Evolutionary conservation across 1,140 invertebrate species (phyloP).

Genomic region (Pissodes strobi): DNA sequence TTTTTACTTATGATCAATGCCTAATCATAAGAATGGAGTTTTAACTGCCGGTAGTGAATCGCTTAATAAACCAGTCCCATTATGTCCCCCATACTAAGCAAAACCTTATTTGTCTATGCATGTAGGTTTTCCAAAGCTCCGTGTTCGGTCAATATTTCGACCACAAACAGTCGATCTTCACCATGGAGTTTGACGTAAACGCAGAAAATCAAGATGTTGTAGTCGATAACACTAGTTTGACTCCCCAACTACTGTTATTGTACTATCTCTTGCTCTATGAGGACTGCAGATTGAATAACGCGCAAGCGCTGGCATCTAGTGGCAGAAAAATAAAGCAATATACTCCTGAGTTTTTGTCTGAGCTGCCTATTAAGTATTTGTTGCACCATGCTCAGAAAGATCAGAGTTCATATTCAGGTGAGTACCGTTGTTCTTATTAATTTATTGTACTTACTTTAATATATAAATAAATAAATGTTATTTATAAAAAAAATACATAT

Average conservation of each 20-base stretch:
- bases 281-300: constrained; percentile 82
- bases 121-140: constrained; percentile 73
- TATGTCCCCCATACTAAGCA: no score
- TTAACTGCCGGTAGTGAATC: no score
- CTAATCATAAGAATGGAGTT: no score
- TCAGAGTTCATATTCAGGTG: constrained; percentile 84
- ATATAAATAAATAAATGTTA: background rate
- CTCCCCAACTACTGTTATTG: constrained; percentile 85
- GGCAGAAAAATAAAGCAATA: constrained; percentile 84
- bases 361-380: constrained; percentile 93
- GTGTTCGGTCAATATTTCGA: constrained; percentile 73
- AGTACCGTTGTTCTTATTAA: background rate
- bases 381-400: constrained; percentile 91
- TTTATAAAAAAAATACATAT: background rate
- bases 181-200: constrained; percentile 60
- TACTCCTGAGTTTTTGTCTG: constrained; percentile 83
- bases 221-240: constrained; percentile 71
- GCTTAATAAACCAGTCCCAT: no score
- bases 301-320: constrained; percentile 69
- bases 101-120: no score
- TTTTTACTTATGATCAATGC: no score
- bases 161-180: constrained; percentile 57
- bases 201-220: constrained; percentile 59
- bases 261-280: constrained; percentile 95
- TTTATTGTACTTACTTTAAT: background rate